These are phyloP conservation scores for Andrena bicolor DNA, from an alignment of 2,888 invertebrate genomes.

Conservation along the genomic window DNA sequence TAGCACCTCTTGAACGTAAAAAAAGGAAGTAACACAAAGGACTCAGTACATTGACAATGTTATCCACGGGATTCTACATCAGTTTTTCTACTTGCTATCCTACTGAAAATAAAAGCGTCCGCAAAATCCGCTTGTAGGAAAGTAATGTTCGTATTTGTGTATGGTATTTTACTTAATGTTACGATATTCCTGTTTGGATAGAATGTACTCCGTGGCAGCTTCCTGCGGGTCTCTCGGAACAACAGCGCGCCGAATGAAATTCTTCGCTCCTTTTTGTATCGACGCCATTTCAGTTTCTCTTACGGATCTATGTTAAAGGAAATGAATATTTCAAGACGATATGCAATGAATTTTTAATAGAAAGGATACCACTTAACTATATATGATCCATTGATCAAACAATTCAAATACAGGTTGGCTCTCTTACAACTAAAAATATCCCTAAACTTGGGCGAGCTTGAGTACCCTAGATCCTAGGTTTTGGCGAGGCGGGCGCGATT, in stretches of 20 bases:
- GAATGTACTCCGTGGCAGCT: slow-evolving; percentile 86
- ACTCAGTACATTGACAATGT: slow-evolving; percentile 21
- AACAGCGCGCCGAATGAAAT: slow-evolving; percentile 69
- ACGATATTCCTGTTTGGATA: slow-evolving; percentile 86
- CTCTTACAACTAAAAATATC: slow-evolving; percentile 22
- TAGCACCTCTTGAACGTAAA: background rate
- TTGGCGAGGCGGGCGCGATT: background rate
- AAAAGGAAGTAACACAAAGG: background rate
- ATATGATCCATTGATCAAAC: slow-evolving; percentile 73
- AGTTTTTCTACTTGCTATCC: slow-evolving; percentile 25
- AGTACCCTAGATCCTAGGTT: background rate
- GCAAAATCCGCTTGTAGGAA: slow-evolving; percentile 1
- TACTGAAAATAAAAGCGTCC: slow-evolving; percentile 37
- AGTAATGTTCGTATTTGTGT: slow-evolving; percentile 4
- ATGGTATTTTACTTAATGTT: slow-evolving; percentile 85
- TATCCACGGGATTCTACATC: slow-evolving; percentile 21
- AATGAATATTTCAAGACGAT: slow-evolving; percentile 6
- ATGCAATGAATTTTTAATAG: slow-evolving; percentile 31
- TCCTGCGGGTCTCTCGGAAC: slow-evolving; percentile 83
- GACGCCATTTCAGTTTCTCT: slow-evolving; percentile 38
- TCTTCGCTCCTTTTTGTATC: slow-evolving; percentile 30
- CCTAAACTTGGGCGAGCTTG: slow-evolving; percentile 15
- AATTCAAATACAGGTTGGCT: slow-evolving; percentile 58
- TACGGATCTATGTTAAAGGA: background rate
- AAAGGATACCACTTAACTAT: slow-evolving; percentile 7